Conservation (phyloP, 2,113 vertebrate genomes). For the Morone chrysops region DNA sequence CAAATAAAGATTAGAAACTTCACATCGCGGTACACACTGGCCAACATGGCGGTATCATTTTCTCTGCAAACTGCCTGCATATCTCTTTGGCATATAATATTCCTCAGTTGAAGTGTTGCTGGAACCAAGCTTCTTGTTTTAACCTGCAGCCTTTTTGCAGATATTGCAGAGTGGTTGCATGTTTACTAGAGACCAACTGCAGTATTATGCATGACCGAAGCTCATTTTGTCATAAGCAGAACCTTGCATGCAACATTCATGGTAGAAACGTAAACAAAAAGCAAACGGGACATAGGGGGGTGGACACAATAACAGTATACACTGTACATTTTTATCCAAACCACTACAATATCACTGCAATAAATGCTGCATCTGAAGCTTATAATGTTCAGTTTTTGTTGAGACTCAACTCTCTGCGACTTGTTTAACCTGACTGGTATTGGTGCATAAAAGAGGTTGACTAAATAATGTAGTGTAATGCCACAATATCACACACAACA, state of each 20-base stretch:
- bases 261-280: constrained; percentile 7
- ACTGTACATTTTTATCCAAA: constrained; percentile 4
- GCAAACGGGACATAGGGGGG: neutral
- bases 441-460: neutral
- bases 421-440: neutral
- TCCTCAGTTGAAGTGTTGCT: constrained; percentile 25
- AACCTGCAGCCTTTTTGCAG: constrained; percentile 22
- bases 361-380: neutral
- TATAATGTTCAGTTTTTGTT: constrained; percentile 14
- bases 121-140: constrained; percentile 27
- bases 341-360: constrained; percentile 11
- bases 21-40: constrained; percentile 11
- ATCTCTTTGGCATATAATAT: constrained; percentile 19
- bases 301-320: constrained; percentile 32
- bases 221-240: constrained; percentile 28
- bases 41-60: constrained; percentile 7
- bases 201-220: constrained; percentile 38
- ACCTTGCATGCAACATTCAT: constrained; percentile 34
- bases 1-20: constrained; percentile 5
- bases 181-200: constrained; percentile 15
- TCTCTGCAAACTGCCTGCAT: constrained; percentile 50
- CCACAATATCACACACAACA: neutral
- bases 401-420: neutral
- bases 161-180: constrained; percentile 32
- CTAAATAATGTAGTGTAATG: neutral